Evolutionary conservation across 2,888 invertebrate species (phyloP).

Genomic region (Atethmia centrago): DNA sequence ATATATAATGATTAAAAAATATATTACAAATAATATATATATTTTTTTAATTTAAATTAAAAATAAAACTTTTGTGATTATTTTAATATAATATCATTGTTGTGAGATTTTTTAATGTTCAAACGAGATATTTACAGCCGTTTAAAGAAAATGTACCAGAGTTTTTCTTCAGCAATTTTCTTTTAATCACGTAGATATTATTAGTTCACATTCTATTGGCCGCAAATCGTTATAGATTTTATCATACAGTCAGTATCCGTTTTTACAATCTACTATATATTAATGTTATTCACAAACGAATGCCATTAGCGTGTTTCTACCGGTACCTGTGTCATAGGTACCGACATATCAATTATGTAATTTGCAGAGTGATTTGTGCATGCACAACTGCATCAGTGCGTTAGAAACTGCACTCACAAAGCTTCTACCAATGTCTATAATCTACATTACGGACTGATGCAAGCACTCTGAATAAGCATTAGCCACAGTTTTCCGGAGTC

Average conservation of each 20-base stretch:
- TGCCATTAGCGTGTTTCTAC: slow-evolving; percentile 42
- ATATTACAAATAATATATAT: no score
- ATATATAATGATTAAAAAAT: no score
- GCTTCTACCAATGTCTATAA: slow-evolving; percentile 82
- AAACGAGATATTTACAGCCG: no score
- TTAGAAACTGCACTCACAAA: slow-evolving; percentile 75
- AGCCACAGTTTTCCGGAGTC: slow-evolving; percentile 77
- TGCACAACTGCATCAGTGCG: slow-evolving; percentile 79
- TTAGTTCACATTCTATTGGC: neutral
- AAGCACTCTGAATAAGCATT: slow-evolving; percentile 82
- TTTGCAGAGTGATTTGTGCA: slow-evolving; percentile 70
- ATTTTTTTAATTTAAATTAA: no score
- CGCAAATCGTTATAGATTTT: slow-evolving; percentile 12
- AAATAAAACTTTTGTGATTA: no score
- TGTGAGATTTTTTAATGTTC: neutral
- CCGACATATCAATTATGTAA: slow-evolving; percentile 59
- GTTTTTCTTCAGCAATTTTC: neutral
- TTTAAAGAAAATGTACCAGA: neutral
- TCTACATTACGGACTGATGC: slow-evolving; percentile 82
- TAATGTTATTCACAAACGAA: slow-evolving; percentile 46
- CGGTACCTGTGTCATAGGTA: slow-evolving; percentile 49
- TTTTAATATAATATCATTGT: neutral
- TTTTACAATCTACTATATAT: slow-evolving; percentile 25
- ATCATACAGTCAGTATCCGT: neutral
- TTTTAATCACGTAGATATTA: neutral